Percentiles rank a stretch among this genome's conserved stretches.
Evolutionary conservation across 2,113 vertebrate species (phyloP).

Genomic region (Apteryx owenii): DNA sequence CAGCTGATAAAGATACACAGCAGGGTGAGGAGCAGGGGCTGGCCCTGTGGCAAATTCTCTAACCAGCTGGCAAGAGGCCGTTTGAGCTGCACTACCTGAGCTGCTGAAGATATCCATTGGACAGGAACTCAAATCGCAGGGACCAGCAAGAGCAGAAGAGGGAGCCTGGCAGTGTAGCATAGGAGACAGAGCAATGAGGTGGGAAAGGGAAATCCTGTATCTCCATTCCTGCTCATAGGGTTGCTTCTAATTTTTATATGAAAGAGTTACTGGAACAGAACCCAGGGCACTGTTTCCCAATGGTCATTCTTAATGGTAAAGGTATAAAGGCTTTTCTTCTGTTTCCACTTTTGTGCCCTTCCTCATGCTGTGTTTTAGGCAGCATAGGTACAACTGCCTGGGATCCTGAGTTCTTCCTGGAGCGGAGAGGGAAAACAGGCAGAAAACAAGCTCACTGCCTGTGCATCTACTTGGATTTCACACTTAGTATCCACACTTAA

Average conservation of each 20-base stretch:
- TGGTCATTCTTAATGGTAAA: not conserved
- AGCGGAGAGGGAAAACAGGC: accelerated
- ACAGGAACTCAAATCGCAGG: not conserved
- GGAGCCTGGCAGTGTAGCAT: not conserved
- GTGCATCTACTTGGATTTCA: not conserved
- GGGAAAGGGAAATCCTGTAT: not conserved
- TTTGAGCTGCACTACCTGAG: not conserved
- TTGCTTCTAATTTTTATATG: not conserved
- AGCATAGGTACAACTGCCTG: not conserved
- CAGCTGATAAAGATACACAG: accelerated
- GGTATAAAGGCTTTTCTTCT: not conserved
- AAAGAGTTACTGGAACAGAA: not conserved
- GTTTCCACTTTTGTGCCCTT: not conserved
- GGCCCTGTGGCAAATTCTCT: not conserved
- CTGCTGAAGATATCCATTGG: not conserved
- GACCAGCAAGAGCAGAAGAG: not conserved
- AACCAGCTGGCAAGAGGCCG: not conserved
- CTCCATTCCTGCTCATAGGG: not conserved
- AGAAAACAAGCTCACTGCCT: not conserved
- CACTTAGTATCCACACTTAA: accelerated
- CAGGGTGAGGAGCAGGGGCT: not conserved
- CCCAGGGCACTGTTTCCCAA: not conserved
- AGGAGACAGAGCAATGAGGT: not conserved
- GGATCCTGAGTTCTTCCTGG: not conserved
- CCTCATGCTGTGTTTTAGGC: not conserved